Base-by-base conservation (phyloP, 92 coral and sea anemone genomes). In the Parazoanthus swiftii region DNA sequence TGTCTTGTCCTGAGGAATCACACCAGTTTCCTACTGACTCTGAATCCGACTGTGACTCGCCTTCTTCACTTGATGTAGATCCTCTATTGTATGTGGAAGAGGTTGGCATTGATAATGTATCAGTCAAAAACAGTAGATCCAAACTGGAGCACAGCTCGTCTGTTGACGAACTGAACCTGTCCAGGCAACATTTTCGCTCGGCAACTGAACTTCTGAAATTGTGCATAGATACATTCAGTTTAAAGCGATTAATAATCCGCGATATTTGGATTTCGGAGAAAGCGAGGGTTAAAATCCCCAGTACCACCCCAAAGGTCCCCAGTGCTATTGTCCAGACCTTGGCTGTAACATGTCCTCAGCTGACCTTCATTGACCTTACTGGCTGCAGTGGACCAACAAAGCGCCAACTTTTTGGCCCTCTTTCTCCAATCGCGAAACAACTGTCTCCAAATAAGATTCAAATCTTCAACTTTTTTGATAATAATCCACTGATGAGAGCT, bases 181-280 rank as follows among this genome's bases (percentile, higher is more conserved):
- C 85, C 38, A 18, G 85, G 43, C 85, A 38, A 3, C 85, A 81
- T 44, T 81, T 77, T 44, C 65, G 44, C 2, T 87, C 82, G 4
- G 33, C 46, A 54, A 44, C 65, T 65, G 85, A 79, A 25, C 73
- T 86, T 16, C 29, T 86, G 82, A 75, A 75, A 50, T 33, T 86
- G 25, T 86, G 72, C 68, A 74, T 86, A 4, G 80, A 36, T 26
- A 74, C 81, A 74, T 82, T 74, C 13, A 70, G 70, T 23, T 21
- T 86, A 86, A 50, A 63, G 35, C 51, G 56, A 35, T 59, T 81
- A 26, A 65, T 81, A 37, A 81, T 81, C 33, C 85, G 85, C 4
- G 85, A 81, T 65, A 25, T 81, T 43, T 81, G 85, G 85, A 81
- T 81, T 44, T 58, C 85, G 18, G 75, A 15, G 59, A 81, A 81